Percentiles rank a stretch among this genome's conserved stretches.
Conservation (phyloP, 2,113 vertebrate species). For the Nematolebias whitei region DNA sequence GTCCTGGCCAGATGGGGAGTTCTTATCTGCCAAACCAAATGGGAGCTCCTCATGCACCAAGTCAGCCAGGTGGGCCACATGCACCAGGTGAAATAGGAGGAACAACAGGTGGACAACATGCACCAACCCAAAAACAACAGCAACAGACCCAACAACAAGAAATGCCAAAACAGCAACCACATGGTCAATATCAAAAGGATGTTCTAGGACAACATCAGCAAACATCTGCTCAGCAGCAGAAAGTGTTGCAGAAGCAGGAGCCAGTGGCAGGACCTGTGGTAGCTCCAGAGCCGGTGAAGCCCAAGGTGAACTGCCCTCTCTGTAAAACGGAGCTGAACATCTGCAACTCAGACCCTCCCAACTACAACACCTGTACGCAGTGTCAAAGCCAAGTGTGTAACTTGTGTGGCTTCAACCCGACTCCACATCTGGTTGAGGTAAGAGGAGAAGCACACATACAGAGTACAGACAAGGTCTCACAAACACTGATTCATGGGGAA, state of each 20-base stretch:
- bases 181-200: conserved; percentile 65
- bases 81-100: conserved; percentile 25
- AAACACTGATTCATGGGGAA: background rate
- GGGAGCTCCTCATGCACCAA: conserved; percentile 25
- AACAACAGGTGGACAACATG: conserved; percentile 41
- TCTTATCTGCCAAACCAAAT: conserved; percentile 28
- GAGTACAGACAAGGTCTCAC: background rate
- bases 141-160: conserved; percentile 61
- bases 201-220: conserved; percentile 58
- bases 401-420: conserved; percentile 97
- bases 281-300: conserved; percentile 75
- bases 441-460: conserved; percentile 50
- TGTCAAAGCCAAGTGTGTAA: conserved; percentile 95
- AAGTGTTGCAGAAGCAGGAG: conserved; percentile 47
- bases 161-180: conserved; percentile 56
- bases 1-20: conserved; percentile 32
- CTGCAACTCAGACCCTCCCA: conserved; percentile 84
- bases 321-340: conserved; percentile 95
- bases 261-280: conserved; percentile 48
- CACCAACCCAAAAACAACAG: conserved; percentile 60
- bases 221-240: conserved; percentile 55
- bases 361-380: conserved; percentile 94
- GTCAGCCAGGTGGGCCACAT: conserved; percentile 41
- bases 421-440: conserved; percentile 97
- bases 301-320: conserved; percentile 89